Evolutionary conservation across 2,797 vertebrate species (phyloP), one percentile per base, ranked within the genome.

Genomic region (Mus spretus): DNA sequence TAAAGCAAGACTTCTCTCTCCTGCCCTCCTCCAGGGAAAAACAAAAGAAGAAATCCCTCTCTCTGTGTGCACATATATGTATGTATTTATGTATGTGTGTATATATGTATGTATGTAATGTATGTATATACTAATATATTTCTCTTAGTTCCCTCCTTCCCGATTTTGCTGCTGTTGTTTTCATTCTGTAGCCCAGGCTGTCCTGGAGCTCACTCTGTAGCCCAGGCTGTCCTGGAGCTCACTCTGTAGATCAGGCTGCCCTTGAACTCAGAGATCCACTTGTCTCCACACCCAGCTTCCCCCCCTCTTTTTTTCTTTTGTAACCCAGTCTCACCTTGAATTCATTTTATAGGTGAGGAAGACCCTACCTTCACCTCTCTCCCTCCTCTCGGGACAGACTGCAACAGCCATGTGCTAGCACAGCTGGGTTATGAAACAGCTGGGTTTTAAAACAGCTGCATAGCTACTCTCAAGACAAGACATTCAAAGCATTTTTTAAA

Each of bases 391-490:
- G 47, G 9, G 57, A 40, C 55, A 55, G 53, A 57, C 53, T 3
- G 3, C 20, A 37, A 37, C 24, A 37, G 26, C 55, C 63, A n/a
- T 11, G 34, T 7, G 22, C 47, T 65, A 87, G 44, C 20, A 87
- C 4, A 70, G 31, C 31, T 53, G 44, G n/a, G 20, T 34, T 53
- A n/a, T 20, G 55, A 40, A 40, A 40, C 37, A 40, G 37, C 8
- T 28, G 22, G 57, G 26, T 65, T 92, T 96, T 37, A 90, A 93
- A 94, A 67, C 63, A 75, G 77, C 24, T 85, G 78, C 11, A 95
- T 1, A 59, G 34, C 15, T 85, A 84, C 31, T 85, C 53, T 89
- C 92, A 95, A 85, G n/a, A 93, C 11, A 3, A 24, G 75, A 13
- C 50, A 20, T 67, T 87, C 12, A 75, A 84, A 89, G 37, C 44